Conservation (phyloP, 2,113 vertebrate species). For the Trematomus loennbergii region DNA sequence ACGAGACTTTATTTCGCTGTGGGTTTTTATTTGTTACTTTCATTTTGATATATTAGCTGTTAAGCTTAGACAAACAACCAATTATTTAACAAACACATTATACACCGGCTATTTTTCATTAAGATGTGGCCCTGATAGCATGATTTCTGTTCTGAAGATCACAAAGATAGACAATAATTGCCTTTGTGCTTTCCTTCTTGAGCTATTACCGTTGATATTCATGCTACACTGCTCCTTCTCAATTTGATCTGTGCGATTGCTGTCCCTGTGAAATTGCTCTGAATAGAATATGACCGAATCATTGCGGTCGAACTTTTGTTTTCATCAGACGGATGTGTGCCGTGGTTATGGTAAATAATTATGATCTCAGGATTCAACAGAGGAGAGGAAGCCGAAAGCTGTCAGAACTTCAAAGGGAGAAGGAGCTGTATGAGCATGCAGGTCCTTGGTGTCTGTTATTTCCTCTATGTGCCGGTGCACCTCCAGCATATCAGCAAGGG, state of each 20-base stretch:
- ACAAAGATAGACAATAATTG: constrained; percentile 44
- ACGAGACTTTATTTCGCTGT: constrained; percentile 12
- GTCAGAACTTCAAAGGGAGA: constrained; percentile 73
- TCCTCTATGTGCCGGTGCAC: constrained; percentile 52
- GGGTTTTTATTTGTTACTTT: constrained; percentile 24
- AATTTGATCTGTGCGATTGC: constrained; percentile 67
- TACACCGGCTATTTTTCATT: constrained; percentile 53
- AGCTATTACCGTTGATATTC: constrained; percentile 74
- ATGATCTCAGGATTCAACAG: constrained; percentile 48
- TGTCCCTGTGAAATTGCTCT: constrained; percentile 65
- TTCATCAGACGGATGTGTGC: constrained; percentile 52
- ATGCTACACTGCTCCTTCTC: constrained; percentile 67
- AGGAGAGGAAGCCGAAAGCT: constrained; percentile 59
- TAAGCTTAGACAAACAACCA: constrained; percentile 20
- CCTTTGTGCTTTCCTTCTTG: constrained; percentile 57
- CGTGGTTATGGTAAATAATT: constrained; percentile 74
- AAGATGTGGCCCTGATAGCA: constrained; percentile 45
- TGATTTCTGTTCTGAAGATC: constrained; percentile 43
- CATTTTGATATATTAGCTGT: constrained; percentile 31
- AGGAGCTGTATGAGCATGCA: constrained; percentile 55
- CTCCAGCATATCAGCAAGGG: constrained; percentile 71
- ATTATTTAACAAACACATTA: constrained; percentile 43
- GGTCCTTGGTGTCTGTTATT: constrained; percentile 66
- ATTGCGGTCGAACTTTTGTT: constrained; percentile 62
- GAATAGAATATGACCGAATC: constrained; percentile 67